Percentiles rank a stretch among this genome's conserved stretches.
Evolutionary conservation across 2,888 invertebrate genomes (phyloP).

Genomic region (Melieria omissa): DNA sequence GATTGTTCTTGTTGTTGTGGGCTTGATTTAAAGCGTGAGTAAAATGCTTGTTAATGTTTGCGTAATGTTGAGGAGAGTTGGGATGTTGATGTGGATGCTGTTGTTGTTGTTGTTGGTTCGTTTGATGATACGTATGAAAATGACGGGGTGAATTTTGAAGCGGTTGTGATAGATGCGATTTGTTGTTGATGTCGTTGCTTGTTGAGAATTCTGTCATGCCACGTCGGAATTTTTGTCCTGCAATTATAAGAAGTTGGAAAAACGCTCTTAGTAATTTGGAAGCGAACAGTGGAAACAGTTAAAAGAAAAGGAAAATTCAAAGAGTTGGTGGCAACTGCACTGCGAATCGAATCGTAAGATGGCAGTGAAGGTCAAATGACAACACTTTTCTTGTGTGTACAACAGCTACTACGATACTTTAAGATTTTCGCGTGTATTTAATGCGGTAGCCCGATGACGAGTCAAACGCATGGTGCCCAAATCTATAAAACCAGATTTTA

Average conservation of each 20-base stretch:
- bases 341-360: too few relatives aligned
- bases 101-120: constrained; percentile 52
- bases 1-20: constrained; percentile 52
- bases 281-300: background rate
- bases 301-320: background rate
- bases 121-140: constrained; percentile 41
- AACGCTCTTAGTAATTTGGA: background rate
- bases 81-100: constrained; percentile 52
- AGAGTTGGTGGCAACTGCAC: too few relatives aligned
- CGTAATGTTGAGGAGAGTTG: constrained; percentile 43
- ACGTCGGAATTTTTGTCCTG: constrained; percentile 66
- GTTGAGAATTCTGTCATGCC: constrained; percentile 68
- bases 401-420: too few relatives aligned
- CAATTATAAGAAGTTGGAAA: constrained; percentile 38
- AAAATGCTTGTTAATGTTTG: constrained; percentile 48
- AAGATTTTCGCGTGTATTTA: too few relatives aligned
- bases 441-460: too few relatives aligned
- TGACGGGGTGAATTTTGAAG: constrained; percentile 62
- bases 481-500: too few relatives aligned
- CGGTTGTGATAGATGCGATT: constrained; percentile 64
- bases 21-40: constrained; percentile 50
- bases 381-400: too few relatives aligned
- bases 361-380: too few relatives aligned
- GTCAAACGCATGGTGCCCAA: too few relatives aligned
- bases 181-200: constrained; percentile 62